Evolutionary conservation across 2,888 invertebrate species (phyloP), one percentile per base, ranked within the genome.

Genomic region (Scelioninae gen. 2): DNA sequence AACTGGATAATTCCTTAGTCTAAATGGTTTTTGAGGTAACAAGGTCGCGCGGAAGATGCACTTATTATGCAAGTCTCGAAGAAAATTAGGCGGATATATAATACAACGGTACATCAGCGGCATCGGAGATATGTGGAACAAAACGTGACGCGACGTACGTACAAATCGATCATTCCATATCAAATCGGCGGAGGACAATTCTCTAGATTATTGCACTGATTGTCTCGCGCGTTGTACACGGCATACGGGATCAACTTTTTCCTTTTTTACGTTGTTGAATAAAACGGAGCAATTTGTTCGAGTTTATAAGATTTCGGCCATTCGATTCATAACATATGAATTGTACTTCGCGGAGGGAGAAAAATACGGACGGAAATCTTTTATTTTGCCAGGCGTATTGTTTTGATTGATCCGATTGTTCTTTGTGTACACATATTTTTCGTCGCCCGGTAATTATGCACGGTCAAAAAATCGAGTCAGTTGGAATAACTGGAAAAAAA

Each of bases 91-190:
- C 75, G 70, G 61, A 76, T 73, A 72, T 75, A 71, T 67, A 73
- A 64, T 73, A 72, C 74, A 78, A 76, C 77, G 77, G 77, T 77
- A 77, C 65, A 76, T 71, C 64, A 64, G 37, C 60, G 65, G 71
- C 74, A 72, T 73, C 67, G 74, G 48, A 74, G 78, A 76, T 80
- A 82, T 81, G 81, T 81, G 79, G 81, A 78, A 77, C 81, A 78
- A 81, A 80, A 82, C 82, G 81, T 81, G 81, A 81, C 79, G 77
- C 69, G 73, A 67, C 48, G 57, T 46, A 64, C 70, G 58, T 74
- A 64, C 63, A 68, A 69, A 76, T 76, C 74, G 70, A 72, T 70
- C 71, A 68, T 74, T 71, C 71, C 74, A 69, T 60, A 74, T 74
- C 72, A 74, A 74, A 74, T 74, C 71, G 67, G 50, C 67, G 33